Evolutionary conservation across 2,888 invertebrate genomes (phyloP).

Genomic region (Escarpia spicata): DNA sequence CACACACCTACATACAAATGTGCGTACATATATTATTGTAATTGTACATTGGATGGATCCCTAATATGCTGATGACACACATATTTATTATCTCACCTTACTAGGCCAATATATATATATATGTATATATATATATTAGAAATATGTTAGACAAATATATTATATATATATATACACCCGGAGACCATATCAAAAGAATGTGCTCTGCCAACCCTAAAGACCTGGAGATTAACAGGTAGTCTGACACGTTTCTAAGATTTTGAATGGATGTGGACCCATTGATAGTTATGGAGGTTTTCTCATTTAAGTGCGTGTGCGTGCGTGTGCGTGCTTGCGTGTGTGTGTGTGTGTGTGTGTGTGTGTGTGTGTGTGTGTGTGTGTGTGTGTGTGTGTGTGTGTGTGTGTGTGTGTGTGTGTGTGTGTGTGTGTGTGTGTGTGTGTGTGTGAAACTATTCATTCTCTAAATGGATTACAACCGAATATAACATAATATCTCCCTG

Average conservation of each 20-base stretch:
- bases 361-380: conserved; percentile 31
- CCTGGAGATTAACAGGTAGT: too few relatives aligned
- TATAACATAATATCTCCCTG: too few relatives aligned
- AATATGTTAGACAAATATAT: too few relatives aligned
- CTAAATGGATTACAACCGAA: not conserved
- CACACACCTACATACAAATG: too few relatives aligned
- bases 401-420: conserved; percentile 28
- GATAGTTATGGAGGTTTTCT: conserved; percentile 27
- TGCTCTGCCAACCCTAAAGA: too few relatives aligned
- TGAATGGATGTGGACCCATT: conserved; percentile 30
- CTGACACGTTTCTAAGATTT: conserved; percentile 24
- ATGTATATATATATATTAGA: too few relatives aligned
- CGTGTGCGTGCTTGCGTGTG: conserved; percentile 29
- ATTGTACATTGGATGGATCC: too few relatives aligned
- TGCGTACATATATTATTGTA: too few relatives aligned
- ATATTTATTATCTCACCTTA: too few relatives aligned
- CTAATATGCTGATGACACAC: too few relatives aligned
- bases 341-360: conserved; percentile 27
- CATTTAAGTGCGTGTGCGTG: conserved; percentile 29
- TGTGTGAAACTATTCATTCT: conserved; percentile 22
- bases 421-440: conserved; percentile 29
- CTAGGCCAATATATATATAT: too few relatives aligned
- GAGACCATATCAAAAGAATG: too few relatives aligned
- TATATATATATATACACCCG: conserved; percentile 28
- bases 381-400: conserved; percentile 27